Evolutionary conservation across 2,888 invertebrate species (phyloP), one percentile per base, ranked within the genome.

Genomic region (Omphaloscelis lunosa): DNA sequence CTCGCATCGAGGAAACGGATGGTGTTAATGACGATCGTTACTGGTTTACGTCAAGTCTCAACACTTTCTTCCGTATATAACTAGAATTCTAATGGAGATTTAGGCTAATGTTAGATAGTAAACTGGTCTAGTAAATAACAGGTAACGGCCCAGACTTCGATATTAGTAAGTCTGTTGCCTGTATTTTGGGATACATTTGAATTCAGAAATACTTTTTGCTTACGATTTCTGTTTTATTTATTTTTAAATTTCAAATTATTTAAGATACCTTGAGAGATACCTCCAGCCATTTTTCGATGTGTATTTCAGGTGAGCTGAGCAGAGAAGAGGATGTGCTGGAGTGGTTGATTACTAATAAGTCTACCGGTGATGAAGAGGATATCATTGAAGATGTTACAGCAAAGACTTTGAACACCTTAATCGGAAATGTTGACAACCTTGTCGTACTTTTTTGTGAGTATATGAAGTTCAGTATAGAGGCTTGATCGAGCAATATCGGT

Each of bases 351-450:
- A 98, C 98, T 89, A 99, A 99, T 94, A 99, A 99, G 95, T 99
- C 99, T 80, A 99, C 99, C 59, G 99, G 99, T 65, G 99, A 99
- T 93, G 99, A 99, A 93, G 99, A 99, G 92, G 99, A 99, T 94
- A 98, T 99, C 75, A 99, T 99, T 90, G 99, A 99, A 95, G 99
- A 99, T 93, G 99, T 99, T 77, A 98, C 99, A n/a, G 97, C 98
- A 77, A 99, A 98, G 95, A 99, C 99, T 58, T 97, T 99, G 79
- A 98, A 98, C 90, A 98, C 99, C 61, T 97, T 99, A 67, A 99
- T 99, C 89, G 98, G 98, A 91, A 99, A 98, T 91, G 98, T 99
- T 85, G 99, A 99, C 92, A 98, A 99, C 95, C 97, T 99, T 93
- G 99, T 99, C 89, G 99, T 99, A 86, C 96, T 99, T 80, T 99